Evolutionary conservation across 2,797 vertebrate genomes (phyloP).

Genomic region (Cirrhinus molitorella): DNA sequence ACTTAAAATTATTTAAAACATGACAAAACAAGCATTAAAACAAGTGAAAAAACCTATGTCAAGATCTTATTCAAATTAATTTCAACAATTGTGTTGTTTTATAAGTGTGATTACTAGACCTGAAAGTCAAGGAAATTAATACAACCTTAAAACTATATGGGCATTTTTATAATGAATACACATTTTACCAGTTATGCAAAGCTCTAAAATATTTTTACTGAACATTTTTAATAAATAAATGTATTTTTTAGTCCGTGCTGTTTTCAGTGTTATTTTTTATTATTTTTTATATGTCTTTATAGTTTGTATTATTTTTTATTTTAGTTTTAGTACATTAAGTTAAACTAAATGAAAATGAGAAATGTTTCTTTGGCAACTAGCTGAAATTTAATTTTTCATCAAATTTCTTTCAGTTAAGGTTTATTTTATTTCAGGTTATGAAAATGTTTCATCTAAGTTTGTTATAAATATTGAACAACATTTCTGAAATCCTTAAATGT

Average conservation of each 20-base stretch:
- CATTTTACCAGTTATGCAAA: not conserved
- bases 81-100: not conserved
- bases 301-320: not conserved
- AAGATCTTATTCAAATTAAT: not conserved
- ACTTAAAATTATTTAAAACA: not conserved
- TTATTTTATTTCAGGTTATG: not conserved
- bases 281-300: too few relatives aligned
- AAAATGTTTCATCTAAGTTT: not conserved
- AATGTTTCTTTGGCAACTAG: not conserved
- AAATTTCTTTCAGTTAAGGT: too few relatives aligned
- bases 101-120: not conserved
- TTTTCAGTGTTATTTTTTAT: not conserved
- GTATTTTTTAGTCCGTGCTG: not conserved
- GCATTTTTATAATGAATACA: not conserved
- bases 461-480: not conserved
- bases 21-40: not conserved
- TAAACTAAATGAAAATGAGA: not conserved
- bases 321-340: not conserved
- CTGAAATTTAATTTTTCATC: too few relatives aligned
- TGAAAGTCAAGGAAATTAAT: not conserved
- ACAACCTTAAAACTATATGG: not conserved
- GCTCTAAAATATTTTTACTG: too few relatives aligned
- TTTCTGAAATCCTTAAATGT: not conserved
- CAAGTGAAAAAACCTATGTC: too few relatives aligned
- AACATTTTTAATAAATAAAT: too few relatives aligned